Evolutionary conservation across 1,140 invertebrate genomes (phyloP), one percentile per base, ranked within the genome.

Genomic region (Halesus radiatus): DNA sequence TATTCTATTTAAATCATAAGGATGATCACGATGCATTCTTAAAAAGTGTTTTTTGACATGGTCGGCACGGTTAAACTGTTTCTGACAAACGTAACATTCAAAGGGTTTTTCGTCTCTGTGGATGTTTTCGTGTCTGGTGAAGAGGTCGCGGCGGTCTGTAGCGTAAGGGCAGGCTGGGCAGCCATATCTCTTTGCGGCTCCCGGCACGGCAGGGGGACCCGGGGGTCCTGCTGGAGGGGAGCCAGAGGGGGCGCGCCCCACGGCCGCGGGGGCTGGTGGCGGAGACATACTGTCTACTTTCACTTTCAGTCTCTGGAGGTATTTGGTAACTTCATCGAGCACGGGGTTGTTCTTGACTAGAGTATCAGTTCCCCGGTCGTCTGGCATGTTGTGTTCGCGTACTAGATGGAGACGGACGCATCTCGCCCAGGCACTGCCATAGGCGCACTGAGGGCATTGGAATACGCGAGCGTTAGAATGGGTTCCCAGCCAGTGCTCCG

Each of bases 121-220:
- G 79, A 99, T 98, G 85, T 98, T 98, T 89, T 99, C 96, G 88
- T 99, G 98, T 5, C 97, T 92, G 2, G 97, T 98, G 87, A 96
- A 98, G 64, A 99, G 92, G 89, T 99, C 98, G 75, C 97, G 91
- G 7, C 98, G 91, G 86, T 98, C 96, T 0, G 96, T 97, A 0
- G 95, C 95, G 86, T 98, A 98, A 1, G 96, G 94, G 86, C 96
- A 98, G 85, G 94, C 94, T 6, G 91, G 92, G 88, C 96, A 98
- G 26, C 92, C 94, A 87, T 97, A 97, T 13, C 96, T 92, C 88
- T 97, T 97, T 84, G 85, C 85, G 62, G 84, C 85, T 78, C 84
- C 85, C 60, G 84, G 82, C 78, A 82, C 82, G 68, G 83, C 83
- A 58, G 85, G 83, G 83, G 83, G 91, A 86, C 98, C 96, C 1